Evolutionary conservation across 2,888 invertebrate genomes (phyloP).

Genomic region (Tethea ocularis): DNA sequence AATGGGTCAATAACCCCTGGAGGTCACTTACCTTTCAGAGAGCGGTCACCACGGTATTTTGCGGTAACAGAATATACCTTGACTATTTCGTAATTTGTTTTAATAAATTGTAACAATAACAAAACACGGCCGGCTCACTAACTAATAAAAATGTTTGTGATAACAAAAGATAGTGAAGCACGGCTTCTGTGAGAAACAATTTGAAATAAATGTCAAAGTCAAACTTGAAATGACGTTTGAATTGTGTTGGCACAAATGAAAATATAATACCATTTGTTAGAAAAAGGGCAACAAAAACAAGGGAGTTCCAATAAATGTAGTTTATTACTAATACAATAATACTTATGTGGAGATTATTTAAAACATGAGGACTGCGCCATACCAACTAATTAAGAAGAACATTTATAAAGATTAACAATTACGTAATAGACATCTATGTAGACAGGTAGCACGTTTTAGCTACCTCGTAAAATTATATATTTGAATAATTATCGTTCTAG

Average conservation of each 20-base stretch:
- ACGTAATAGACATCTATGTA: conserved; percentile 27
- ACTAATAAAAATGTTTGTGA: conserved; percentile 20
- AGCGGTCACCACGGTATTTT: conserved; percentile 1
- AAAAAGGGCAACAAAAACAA: conserved; percentile 28
- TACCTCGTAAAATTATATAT: background rate
- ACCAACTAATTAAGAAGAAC: conserved; percentile 33
- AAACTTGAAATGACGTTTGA: background rate
- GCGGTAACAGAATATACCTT: background rate
- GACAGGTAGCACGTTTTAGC: conserved; percentile 25
- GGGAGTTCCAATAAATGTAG: conserved; percentile 62
- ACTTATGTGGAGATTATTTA: conserved; percentile 63
- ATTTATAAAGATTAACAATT: conserved; percentile 34
- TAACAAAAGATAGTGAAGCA: conserved; percentile 22
- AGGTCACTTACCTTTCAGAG: conserved; percentile 60
- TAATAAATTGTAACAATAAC: conserved; percentile 12
- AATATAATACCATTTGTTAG: conserved; percentile 10
- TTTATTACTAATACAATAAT: conserved; percentile 71
- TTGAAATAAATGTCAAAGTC: background rate
- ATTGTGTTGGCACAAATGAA: background rate
- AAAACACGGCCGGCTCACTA: conserved; percentile 22
- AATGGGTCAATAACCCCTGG: conserved; percentile 48
- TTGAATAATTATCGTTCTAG: background rate
- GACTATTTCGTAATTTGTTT: background rate
- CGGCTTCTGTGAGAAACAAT: background rate
- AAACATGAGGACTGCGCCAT: conserved; percentile 36